Percentiles rank a stretch among this genome's conserved stretches.
phyloP scores from a whole-genome alignment of 2,113 vertebrate genomes.

The Oncorhynchus clarkii region DNA sequence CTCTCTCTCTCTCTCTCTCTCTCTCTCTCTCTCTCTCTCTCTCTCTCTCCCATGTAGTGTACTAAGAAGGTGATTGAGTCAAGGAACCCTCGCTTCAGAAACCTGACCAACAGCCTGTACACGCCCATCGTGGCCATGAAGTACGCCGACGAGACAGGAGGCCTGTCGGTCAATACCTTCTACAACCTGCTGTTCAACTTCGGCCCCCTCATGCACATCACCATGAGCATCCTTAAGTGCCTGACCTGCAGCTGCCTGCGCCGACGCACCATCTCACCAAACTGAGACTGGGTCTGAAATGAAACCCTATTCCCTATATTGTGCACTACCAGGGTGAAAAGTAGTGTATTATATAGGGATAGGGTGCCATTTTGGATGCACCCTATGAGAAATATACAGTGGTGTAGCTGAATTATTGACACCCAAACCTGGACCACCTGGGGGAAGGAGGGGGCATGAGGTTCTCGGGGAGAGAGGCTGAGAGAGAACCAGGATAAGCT shows the following conservation, averaged over 20 bases:
- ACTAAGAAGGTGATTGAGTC: conserved; percentile 79
- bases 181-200: conserved; percentile 82
- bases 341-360: no score
- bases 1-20: no score
- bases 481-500: conserved; percentile 55
- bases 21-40: background rate
- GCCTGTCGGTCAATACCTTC: conserved; percentile 78
- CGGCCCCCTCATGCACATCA: conserved; percentile 78
- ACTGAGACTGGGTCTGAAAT: conserved; percentile 57
- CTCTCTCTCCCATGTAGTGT: conserved; percentile 56
- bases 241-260: conserved; percentile 84
- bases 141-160: conserved; percentile 79
- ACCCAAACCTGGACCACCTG: conserved; percentile 13
- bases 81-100: conserved; percentile 75
- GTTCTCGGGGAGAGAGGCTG: conserved; percentile 24
- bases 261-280: conserved; percentile 71
- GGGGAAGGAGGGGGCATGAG: conserved; percentile 22
- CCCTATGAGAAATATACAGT: background rate
- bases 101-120: conserved; percentile 80
- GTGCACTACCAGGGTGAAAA: no score
- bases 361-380: no score
- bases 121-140: conserved; percentile 80
- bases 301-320: no score
- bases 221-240: conserved; percentile 72
- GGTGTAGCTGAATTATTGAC: background rate